These are phyloP conservation scores for Notothenia coriiceps DNA, from an alignment of 2,113 vertebrate species.

Conservation along the genomic window DNA sequence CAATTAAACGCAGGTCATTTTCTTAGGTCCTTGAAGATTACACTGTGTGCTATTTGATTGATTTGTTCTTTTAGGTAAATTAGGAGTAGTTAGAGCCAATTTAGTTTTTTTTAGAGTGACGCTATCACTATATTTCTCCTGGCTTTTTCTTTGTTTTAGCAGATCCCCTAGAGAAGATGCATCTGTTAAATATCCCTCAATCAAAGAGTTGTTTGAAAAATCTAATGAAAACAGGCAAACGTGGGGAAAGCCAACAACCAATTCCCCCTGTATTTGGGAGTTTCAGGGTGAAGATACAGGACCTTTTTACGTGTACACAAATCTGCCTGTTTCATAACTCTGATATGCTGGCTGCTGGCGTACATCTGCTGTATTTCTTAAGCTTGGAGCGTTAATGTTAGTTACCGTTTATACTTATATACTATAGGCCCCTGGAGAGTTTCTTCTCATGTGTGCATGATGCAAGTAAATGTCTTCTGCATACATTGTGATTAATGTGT, in stretches of 20 bases:
- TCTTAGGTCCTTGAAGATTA: background rate
- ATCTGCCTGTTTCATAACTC: constrained; percentile 26
- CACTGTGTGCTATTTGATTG: background rate
- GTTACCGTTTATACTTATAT: background rate
- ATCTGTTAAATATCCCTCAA: constrained; percentile 34
- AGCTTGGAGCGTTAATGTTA: background rate
- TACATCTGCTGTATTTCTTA: background rate
- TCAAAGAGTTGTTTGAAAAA: constrained; percentile 9
- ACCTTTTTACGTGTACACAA: constrained; percentile 15
- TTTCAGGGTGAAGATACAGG: constrained; percentile 3
- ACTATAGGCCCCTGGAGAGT: background rate
- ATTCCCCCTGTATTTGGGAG: constrained; percentile 16
- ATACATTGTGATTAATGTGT: constrained; percentile 13
- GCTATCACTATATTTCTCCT: constrained; percentile 29
- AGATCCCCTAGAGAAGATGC: constrained; percentile 16
- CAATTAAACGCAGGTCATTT: constrained; percentile 23
- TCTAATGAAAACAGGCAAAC: background rate
- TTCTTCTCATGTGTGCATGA: no score
- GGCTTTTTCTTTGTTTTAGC: constrained; percentile 36
- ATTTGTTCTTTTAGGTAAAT: background rate
- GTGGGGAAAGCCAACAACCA: constrained; percentile 3
- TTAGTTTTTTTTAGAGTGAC: background rate
- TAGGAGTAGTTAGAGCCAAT: background rate
- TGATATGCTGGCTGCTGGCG: background rate
- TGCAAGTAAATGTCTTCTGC: constrained; percentile 17